Evolutionary conservation across 2,113 vertebrate genomes (phyloP).

Genomic region (Phyllopteryx taeniolatus): DNA sequence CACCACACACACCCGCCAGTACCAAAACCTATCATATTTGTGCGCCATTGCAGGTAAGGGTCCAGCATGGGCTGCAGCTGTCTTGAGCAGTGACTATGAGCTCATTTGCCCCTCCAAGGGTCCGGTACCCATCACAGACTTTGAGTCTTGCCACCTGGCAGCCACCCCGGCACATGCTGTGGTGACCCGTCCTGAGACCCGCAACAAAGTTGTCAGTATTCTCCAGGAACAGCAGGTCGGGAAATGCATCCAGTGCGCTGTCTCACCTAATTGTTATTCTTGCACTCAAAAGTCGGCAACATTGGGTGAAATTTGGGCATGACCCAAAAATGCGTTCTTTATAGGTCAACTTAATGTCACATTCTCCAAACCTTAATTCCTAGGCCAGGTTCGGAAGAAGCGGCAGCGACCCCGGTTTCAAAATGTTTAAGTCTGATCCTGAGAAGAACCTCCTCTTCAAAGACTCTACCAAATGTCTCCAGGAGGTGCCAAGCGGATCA

Average conservation of each 20-base stretch:
- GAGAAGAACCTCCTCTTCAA: slow-evolving; percentile 76
- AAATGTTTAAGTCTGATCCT: slow-evolving; percentile 55
- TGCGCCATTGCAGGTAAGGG: slow-evolving; percentile 12
- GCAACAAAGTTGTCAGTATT: slow-evolving; percentile 26
- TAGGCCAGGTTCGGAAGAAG: slow-evolving; percentile 38
- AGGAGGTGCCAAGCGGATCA: slow-evolving; percentile 30
- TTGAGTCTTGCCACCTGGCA: slow-evolving; percentile 53
- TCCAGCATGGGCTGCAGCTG: slow-evolving; percentile 47
- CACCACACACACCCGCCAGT: too few species aligned
- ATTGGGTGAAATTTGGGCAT: too few species aligned
- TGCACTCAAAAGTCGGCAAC: too few species aligned
- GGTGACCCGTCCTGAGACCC: slow-evolving; percentile 63
- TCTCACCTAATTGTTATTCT: too few species aligned
- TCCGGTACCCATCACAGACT: slow-evolving; percentile 8
- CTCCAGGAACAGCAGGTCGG: slow-evolving; percentile 67
- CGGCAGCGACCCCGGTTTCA: slow-evolving; percentile 23
- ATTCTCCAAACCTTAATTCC: slow-evolving; percentile 50
- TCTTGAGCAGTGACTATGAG: slow-evolving; percentile 44
- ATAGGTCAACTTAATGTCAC: too few species aligned
- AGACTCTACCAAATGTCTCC: slow-evolving; percentile 76
- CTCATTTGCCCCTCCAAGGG: slow-evolving; percentile 61
- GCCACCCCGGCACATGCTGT: slow-evolving; percentile 69
- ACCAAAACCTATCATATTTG: background rate
- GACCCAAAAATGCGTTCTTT: too few species aligned
- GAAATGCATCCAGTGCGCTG: background rate